Base-by-base conservation (phyloP, 2,797 vertebrate genomes). In the Chelon labrosus region DNA sequence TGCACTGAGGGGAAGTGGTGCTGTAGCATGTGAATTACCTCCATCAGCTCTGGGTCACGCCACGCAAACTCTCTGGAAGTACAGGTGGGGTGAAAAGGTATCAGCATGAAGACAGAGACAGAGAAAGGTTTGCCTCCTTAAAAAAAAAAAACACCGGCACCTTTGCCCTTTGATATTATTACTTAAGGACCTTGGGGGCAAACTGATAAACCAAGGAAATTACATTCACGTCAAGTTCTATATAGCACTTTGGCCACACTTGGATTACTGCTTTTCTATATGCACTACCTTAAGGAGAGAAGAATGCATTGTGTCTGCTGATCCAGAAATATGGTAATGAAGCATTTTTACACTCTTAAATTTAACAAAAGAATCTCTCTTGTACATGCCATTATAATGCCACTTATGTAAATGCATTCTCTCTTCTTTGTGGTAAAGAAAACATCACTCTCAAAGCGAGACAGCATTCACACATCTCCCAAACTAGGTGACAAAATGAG, bases 1-100 rank as follows among this genome's bases (percentile, higher is more conserved):
- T 99, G 98, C 59, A 99, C 98, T 0, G 98, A 99, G 0, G 98
- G 97, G 85, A 99, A 99, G 89, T 99, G 97, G 87, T 99, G 98
- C 80, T 99, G 97, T 8, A 99, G 96, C 98, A 99, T 99, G 92
- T 98, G 97, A 63, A 99, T 99, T 84, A 99, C 98, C 82, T 99
- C 98, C 0, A 94, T 96, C 85, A 99, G 87, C 83, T 99, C 97
- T 0, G 98, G 98, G 51, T 99, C 98, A 14, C 97, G 95, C 98
- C 98, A 99, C 0, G 97, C 97, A 88, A 99, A 98, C 94, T 99
- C 98, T 89, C 98, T 99, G 56, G 20, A 91, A 78, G 84, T 37
- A 82, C 38, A 86, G 10, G 71, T 35, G 16, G 66, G 62, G 44
- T 37, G 70, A 38, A 85, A 73, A 75, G 39, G 53, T 31, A 85